Evolutionary conservation across 2,797 vertebrate species (phyloP).

Genomic region (Coregonus ussuriensis): DNA sequence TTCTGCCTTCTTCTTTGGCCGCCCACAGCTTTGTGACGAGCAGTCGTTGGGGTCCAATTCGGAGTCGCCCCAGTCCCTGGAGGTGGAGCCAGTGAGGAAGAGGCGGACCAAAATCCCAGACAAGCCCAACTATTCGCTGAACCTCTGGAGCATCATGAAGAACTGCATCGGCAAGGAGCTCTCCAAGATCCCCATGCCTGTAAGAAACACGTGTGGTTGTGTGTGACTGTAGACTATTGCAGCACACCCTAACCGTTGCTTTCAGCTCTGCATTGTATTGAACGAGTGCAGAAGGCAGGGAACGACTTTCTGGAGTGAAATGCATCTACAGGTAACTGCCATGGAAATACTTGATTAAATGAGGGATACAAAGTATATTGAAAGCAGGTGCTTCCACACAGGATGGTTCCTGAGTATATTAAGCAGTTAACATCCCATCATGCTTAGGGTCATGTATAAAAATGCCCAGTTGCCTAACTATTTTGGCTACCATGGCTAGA

Average conservation of each 20-base stretch:
- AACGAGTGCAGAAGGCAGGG: not conserved
- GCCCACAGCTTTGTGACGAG: constrained; percentile 74
- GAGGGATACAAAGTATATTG: too few relatives aligned
- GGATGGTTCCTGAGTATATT: too few relatives aligned
- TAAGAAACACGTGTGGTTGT: constrained; percentile 60
- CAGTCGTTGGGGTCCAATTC: constrained; percentile 76
- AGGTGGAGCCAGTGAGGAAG: constrained; percentile 80
- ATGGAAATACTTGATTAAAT: too few relatives aligned
- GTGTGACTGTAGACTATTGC: not conserved
- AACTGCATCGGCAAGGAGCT: constrained; percentile 96
- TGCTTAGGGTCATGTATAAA: too few relatives aligned
- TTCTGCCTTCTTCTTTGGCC: not conserved
- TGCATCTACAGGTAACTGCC: not conserved
- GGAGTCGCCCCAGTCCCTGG: constrained; percentile 77
- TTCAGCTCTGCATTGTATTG: not conserved
- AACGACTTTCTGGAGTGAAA: not conserved
- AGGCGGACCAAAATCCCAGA: constrained; percentile 87
- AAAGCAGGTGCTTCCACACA: too few relatives aligned
- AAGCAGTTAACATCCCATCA: too few relatives aligned
- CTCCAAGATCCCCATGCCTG: constrained; percentile 96
- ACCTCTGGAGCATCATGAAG: constrained; percentile 97
- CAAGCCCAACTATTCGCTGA: constrained; percentile 96
- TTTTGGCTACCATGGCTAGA: too few relatives aligned
- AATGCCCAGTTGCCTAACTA: too few relatives aligned
- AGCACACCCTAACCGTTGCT: too few relatives aligned